Evolutionary conservation across 2,888 invertebrate species (phyloP), one percentile per base, ranked within the genome.

Genomic region (Penaeus monodon): DNA sequence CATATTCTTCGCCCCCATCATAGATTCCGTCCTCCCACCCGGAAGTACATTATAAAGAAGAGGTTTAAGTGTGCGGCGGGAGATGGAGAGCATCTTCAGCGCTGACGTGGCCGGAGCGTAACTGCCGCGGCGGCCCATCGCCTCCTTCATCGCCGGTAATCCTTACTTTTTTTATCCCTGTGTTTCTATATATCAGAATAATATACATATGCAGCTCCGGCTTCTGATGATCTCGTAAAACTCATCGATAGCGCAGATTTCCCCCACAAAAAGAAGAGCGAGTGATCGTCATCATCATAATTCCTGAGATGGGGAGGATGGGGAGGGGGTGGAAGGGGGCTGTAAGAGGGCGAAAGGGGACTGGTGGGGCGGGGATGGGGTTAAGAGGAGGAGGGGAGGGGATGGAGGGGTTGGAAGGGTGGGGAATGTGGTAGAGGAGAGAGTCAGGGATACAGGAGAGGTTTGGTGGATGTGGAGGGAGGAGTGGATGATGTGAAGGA

Each of bases 201-300:
- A 78, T 79, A 79, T 84, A 84, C 84, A 84, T n/a, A n/a, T n/a
- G 84, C 78, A 84, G 68, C 84, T n/a, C 84, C 63, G 57, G 77
- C 84, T 38, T 84, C 78, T 84, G 84, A 84, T 84, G 84, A 78
- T 84, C 84, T 78, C 84, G 70, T 84, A 84, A 84, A 84, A 78
- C 78, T 84, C n/a, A 84, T 84, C 84, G 84, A 84, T 78, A 84
- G n/a, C 84, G 73, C 78, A n/a, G 78, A 77, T 84, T 68, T 17
- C 57, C 57, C 57, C 78, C 33, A 74, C 84, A 84, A 84, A 78
- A 84, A 44, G 44, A 10, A 79, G 78, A 63, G 38, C 44, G 33
- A 68, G 78, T 70, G 33, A n/a, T 27, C 68, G n/a, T 78, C 84
- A 84, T n/a, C 84, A 84, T 70, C 84, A 84, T 78, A 84, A 84